Evolutionary conservation across 92 coral and sea anemone genomes (phyloP).

Genomic region (Meandrina meandrites): DNA sequence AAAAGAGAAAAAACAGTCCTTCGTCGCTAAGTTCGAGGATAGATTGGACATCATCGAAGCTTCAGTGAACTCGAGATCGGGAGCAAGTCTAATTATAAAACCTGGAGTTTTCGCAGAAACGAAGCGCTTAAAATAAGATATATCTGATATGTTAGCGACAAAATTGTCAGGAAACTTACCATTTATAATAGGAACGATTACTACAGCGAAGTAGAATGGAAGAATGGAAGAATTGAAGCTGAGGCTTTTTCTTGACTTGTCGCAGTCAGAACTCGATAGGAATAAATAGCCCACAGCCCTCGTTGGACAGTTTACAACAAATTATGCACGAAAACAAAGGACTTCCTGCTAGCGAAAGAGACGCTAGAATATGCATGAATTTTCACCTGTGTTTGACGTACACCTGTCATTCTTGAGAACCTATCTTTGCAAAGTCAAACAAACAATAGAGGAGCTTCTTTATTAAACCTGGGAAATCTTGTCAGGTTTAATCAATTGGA

Average conservation of each 20-base stretch:
- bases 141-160: neutral
- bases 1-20: neutral
- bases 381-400: constrained; percentile 15
- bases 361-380: constrained; percentile 25
- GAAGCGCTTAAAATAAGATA: neutral
- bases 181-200: neutral
- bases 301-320: neutral
- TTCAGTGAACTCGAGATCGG: neutral
- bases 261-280: neutral
- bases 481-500: constrained; percentile 7
- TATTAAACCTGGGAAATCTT: constrained; percentile 8
- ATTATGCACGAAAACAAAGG: constrained; percentile 35
- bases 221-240: neutral
- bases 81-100: neutral
- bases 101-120: neutral
- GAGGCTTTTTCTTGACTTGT: neutral
- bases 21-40: neutral
- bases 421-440: constrained; percentile 21
- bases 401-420: constrained; percentile 36
- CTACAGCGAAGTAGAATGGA: neutral
- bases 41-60: neutral
- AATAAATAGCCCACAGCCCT: neutral
- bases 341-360: constrained; percentile 12
- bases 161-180: constrained; percentile 19
- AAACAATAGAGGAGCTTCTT: constrained; percentile 20